A percentile compares a stretch with the other conserved stretches of the same genome.
These are phyloP conservation scores for Formica aserva DNA, from an alignment of 2,888 invertebrate species.

Conservation along the genomic window DNA sequence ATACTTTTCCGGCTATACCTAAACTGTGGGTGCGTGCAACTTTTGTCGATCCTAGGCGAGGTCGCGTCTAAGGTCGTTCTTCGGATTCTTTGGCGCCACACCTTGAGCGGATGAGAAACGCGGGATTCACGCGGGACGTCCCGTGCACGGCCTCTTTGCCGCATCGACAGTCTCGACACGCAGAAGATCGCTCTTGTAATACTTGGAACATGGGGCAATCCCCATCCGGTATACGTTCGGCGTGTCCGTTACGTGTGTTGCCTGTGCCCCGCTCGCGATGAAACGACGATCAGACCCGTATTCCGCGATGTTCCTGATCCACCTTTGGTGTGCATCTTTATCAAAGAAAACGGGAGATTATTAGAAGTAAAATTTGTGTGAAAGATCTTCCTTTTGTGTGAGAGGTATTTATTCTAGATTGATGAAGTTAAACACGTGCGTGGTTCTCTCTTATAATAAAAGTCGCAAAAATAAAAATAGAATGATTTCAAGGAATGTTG, in stretches of 20 bases:
- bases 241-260: conserved; percentile 63
- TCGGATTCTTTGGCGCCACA: conserved; percentile 72
- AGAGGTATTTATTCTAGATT: not conserved
- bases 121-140: conserved; percentile 57
- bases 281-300: conserved; percentile 29
- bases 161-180: conserved; percentile 77
- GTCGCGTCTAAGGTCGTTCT: conserved; percentile 71
- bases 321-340: not conserved
- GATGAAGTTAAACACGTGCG: not conserved
- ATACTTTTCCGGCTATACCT: not conserved
- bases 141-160: conserved; percentile 40
- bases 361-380: not conserved
- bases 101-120: conserved; percentile 68
- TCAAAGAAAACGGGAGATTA: not conserved
- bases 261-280: conserved; percentile 44
- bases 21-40: not conserved
- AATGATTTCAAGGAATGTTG: not conserved
- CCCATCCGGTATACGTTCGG: conserved; percentile 70
- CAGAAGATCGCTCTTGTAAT: conserved; percentile 78
- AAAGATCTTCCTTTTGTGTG: not conserved
- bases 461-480: not conserved
- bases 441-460: not conserved
- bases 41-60: conserved; percentile 55
- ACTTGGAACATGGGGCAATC: conserved; percentile 79
- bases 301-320: conserved; percentile 16